These are phyloP conservation scores for Trinorchestia longiramus DNA, from an alignment of 1,140 invertebrate species.

Conservation along the genomic window DNA sequence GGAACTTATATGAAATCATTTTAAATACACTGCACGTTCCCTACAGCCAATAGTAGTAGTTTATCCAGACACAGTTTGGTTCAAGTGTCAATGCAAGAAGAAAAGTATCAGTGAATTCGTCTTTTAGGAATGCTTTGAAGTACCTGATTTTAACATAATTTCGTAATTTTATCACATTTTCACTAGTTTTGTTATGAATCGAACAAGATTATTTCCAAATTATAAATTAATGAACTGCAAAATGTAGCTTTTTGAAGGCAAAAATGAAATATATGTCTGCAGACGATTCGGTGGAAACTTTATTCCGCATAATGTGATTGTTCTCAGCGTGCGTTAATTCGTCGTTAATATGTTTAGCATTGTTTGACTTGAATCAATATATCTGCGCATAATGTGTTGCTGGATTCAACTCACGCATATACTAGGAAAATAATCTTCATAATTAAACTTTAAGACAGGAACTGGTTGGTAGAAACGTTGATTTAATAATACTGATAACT, in stretches of 20 bases:
- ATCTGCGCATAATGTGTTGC: constrained; percentile 46
- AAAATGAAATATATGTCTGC: not conserved
- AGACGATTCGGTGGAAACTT: not conserved
- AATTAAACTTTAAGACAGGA: constrained; percentile 6
- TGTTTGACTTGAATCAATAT: not conserved
- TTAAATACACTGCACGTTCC: no score
- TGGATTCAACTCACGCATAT: constrained; percentile 32
- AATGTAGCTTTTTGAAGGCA: not conserved
- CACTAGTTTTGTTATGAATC: not conserved
- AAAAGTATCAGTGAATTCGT: no score
- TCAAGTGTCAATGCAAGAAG: no score
- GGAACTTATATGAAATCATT: no score
- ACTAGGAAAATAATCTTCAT: not conserved
- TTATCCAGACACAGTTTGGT: no score
- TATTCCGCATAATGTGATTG: not conserved
- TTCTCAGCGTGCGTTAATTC: not conserved
- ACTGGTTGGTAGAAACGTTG: not conserved
- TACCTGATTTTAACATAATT: not conserved
- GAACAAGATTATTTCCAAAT: not conserved
- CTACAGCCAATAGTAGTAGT: no score
- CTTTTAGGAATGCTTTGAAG: not conserved
- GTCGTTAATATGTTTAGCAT: not conserved
- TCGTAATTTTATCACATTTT: not conserved
- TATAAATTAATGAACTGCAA: not conserved
- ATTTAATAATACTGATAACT: not conserved